phyloP scores from a whole-genome alignment of 92 coral and sea anemone genomes.

The Montipora capitata region DNA sequence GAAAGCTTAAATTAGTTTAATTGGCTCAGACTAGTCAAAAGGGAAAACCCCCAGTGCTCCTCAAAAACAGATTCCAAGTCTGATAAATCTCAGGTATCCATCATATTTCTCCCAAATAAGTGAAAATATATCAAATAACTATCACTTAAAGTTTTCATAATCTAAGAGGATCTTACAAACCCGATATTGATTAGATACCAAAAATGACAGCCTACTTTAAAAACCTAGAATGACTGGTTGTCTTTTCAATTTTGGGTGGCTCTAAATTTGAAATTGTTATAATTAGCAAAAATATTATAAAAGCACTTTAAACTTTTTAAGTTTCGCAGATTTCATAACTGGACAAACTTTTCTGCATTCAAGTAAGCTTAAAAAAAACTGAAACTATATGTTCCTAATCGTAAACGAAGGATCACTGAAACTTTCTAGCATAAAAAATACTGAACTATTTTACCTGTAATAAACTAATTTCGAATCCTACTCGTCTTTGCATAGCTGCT shows the following conservation, averaged over 20 bases:
- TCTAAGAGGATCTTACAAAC: background rate
- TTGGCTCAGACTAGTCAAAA: background rate
- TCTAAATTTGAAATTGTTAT: constrained; percentile 11
- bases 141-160: background rate
- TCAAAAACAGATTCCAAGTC: constrained; percentile 18
- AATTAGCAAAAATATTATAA: background rate
- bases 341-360: background rate
- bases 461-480: constrained; percentile 10
- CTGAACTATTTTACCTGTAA: background rate
- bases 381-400: background rate
- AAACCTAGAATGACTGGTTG: background rate
- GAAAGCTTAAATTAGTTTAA: background rate
- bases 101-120: background rate
- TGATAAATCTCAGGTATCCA: background rate
- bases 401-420: background rate
- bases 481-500: background rate
- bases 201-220: constrained; percentile 28
- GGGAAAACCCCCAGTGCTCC: constrained; percentile 33
- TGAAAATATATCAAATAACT: constrained; percentile 30
- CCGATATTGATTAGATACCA: constrained; percentile 32
- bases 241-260: constrained; percentile 1
- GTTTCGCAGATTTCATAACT: background rate
- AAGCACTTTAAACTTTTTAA: background rate
- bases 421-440: constrained; percentile 6
- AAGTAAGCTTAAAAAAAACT: background rate